Evolutionary conservation across 2,113 vertebrate genomes (phyloP), one percentile per base, ranked within the genome.

Genomic region (Gallinago paraguaiae): DNA sequence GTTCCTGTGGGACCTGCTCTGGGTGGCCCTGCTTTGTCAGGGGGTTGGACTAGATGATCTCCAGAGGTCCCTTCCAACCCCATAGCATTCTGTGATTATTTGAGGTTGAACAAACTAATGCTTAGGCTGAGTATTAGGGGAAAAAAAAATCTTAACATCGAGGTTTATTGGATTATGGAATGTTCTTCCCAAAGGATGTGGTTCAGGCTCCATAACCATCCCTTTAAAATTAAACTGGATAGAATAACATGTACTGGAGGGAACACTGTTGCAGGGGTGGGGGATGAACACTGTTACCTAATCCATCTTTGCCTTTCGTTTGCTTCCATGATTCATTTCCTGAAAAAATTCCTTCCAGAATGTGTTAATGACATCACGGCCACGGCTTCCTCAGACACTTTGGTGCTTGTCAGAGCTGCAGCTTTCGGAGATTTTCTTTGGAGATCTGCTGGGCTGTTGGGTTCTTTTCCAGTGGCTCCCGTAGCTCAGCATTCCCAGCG

Each of bases 311-410:
- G 16, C 70, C 13, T 94, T 94, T 88, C 53, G 13, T 50, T 96
- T 64, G 50, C 85, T 94, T 91, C 90, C 50, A 48, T 96, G 88
- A 92, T 94, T 92, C 64, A 88, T 94, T 91, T 97, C 83, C 92
- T 88, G 28, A 72, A 81, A 81, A 46, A 75, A 25, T 50, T 35
- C 10, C 72, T 86, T 86, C 76, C 76, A 81, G 56, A 92, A 81
- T 59, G 56, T 92, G 83, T 54, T 67, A 84, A 67, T 93, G 94
- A 94, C 91, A 67, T 94, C 91, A 74, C 4, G 0, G 86, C 53
- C 64, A 30, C 1, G 0, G 33, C 56, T 45, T 48, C 53, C 71
- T 90, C 14, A 3, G 56, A 20, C 74, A 30, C 2, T 1, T 70
- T 31, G 33, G 74, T 46, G 35, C 43, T 74, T 22, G 64, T 54